phyloP scores from a whole-genome alignment of 1,140 invertebrate genomes.

The Frieseomelitta varia region DNA sequence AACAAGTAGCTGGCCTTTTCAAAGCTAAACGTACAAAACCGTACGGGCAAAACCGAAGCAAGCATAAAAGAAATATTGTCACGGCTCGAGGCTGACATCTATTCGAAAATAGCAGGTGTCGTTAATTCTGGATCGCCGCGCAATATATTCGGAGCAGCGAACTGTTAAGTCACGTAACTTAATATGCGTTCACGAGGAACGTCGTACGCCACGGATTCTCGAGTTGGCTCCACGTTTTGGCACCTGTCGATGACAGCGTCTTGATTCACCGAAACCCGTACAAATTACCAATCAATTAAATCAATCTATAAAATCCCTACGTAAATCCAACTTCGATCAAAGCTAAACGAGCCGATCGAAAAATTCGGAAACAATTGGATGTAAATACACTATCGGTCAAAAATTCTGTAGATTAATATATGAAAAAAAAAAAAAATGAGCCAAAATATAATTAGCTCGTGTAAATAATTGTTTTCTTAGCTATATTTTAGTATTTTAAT shows the following conservation, averaged over 20 bases:
- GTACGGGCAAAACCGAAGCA: too few species aligned
- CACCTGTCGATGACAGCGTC: slow-evolving; percentile 39
- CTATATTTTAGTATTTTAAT: too few species aligned
- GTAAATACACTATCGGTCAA: too few species aligned
- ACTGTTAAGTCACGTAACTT: slow-evolving; percentile 56
- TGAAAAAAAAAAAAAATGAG: too few species aligned
- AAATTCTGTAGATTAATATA: too few species aligned
- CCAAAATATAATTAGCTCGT: too few species aligned
- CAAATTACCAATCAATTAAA: background rate
- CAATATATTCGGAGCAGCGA: slow-evolving; percentile 52
- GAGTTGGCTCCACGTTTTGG: slow-evolving; percentile 47
- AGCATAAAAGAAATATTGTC: slow-evolving; percentile 43
- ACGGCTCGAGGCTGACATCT: slow-evolving; percentile 32
- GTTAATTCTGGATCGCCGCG: slow-evolving; percentile 54
- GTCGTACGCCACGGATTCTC: slow-evolving; percentile 18
- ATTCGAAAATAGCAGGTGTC: slow-evolving; percentile 56
- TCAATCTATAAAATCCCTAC: background rate
- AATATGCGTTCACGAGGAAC: slow-evolving; percentile 39
- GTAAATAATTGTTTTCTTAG: too few species aligned
- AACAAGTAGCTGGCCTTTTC: slow-evolving; percentile 1
- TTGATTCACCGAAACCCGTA: slow-evolving; percentile 17
- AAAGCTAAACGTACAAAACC: background rate
- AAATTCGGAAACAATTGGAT: too few species aligned
- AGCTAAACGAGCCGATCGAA: background rate
- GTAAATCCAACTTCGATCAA: background rate